Base-by-base conservation (phyloP, 2,888 invertebrate genomes). In the Nomada goodeniana region DNA sequence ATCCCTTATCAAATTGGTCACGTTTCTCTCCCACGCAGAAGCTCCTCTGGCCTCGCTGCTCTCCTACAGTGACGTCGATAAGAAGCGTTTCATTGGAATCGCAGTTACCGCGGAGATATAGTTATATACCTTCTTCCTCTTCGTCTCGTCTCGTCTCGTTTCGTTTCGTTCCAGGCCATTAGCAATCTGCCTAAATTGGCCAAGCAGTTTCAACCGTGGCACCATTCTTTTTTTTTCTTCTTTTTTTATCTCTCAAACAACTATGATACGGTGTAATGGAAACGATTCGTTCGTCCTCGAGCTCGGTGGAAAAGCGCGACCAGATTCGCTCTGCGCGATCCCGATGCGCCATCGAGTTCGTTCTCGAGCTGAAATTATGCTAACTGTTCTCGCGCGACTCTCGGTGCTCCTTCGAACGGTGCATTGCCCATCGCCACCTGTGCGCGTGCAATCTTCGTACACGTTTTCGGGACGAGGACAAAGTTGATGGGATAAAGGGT, bases 1-100 rank as follows among this genome's bases (percentile, higher is more conserved):
- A 80, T 84, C 74, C 71, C 68, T 86, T 81, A 78, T 78, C 74
- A 70, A 61, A 75, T 72, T 59, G 81, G 83, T 86, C 86, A 86
- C 83, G 86, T 82, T 80, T 77, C 80, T 69, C 85, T 81, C 69
- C 78, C 80, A 80, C 84, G 70, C 69, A 57, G 67, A 23, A 20
- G 44, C 72, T 69, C 44, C 20, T 65, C 50, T 65, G 60, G 67
- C 44, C 69, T 63, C 60, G 53, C 20, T 23, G 52, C 55, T 52
- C 26, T 53, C 44, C 65, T 70, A 65, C 61, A 68, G 50, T 61
- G 52, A 67, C 67, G 80, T 63, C 80, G 81, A 80, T 81, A 73
- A 80, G 26, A 26, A 65, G 64, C 71, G 71, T 67, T 80, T 68
- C 71, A 72, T 67, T 67, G 55, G 80, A 57, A 53, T 44, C 50